Percentiles rank a stretch among this genome's conserved stretches.
Evolutionary conservation across 2,888 invertebrate genomes (phyloP).

Genomic region (Brachylomia viminalis): DNA sequence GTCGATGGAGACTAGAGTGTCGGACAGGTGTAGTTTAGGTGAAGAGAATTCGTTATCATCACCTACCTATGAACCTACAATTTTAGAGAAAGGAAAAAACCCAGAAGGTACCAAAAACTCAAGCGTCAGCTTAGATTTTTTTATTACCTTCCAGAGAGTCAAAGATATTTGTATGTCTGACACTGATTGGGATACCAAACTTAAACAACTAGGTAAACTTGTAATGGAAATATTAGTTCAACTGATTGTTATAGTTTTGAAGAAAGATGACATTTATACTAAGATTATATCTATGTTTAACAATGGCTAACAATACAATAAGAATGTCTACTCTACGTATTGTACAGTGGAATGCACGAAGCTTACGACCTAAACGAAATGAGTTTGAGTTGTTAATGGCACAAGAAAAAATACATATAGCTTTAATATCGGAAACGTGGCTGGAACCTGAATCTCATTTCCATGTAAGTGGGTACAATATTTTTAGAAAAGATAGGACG

Average conservation of each 20-base stretch:
- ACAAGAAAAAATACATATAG: slow-evolving; percentile 24
- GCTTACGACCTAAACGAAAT: slow-evolving; percentile 24
- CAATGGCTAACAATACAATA: slow-evolving; percentile 5
- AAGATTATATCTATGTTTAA: neutral
- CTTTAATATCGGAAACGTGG: slow-evolving; percentile 10
- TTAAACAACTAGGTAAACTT: slow-evolving; percentile 8
- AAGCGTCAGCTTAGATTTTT: neutral
- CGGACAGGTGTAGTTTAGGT: neutral
- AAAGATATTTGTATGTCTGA: slow-evolving; percentile 26
- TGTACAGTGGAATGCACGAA: slow-evolving; percentile 35
- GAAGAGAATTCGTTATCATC: neutral
- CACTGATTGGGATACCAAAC: neutral
- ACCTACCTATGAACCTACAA: neutral
- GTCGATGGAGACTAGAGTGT: neutral
- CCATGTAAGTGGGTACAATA: slow-evolving; percentile 11
- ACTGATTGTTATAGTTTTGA: neutral
- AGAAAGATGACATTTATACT: neutral
- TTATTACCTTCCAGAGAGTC: neutral
- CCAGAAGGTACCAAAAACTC: neutral
- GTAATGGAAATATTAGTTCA: slow-evolving; percentile 5
- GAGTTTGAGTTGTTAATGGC: slow-evolving; percentile 16
- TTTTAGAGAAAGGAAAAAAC: neutral
- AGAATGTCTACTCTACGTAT: neutral
- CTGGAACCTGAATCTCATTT: slow-evolving; percentile 19
- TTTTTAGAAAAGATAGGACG: slow-evolving; percentile 11